Evolutionary conservation across 1,140 invertebrate species (phyloP), one percentile per base, ranked within the genome.

Genomic region (Drosophila orosa): DNA sequence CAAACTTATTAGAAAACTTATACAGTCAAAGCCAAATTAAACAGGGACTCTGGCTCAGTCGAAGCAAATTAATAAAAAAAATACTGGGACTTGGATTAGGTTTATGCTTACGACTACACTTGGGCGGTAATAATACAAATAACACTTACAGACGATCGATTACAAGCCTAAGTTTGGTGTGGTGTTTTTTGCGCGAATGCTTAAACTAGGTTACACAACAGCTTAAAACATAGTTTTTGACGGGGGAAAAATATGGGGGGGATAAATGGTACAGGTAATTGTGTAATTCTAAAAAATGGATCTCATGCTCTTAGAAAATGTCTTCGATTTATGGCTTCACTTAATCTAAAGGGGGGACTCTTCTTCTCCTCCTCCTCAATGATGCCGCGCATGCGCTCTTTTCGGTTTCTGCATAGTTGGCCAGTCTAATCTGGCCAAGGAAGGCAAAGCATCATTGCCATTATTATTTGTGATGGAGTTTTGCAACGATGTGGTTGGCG

Each of bases 101-200:
- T 52, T 44, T 66, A 54, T 44, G 72, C 71, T 75, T 75, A 75
- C 19, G 27, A 19, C 40, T 75, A 75, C 61, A 47, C 15, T 69
- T 57, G 65, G 65, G 65, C 48, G 65, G 66, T 48, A 75, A 66
- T 52, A 52, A 75, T 75, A 75, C 73, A 75, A 75, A 75, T 75
- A 75, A 75, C 60, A 75, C 74, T 75, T 75, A 75, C 60, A 75
- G 54, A 45, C 54, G 61, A 75, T 33, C 54, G n/a, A 75, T 33
- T 74, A 75, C 72, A 75, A 40, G 13, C 1, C 73, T 75, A 75
- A 24, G 73, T 66, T 75, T 75, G 52, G 69, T 62, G 69, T 54
- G 69, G 24, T 47, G 69, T 17, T 47, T 33, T 52, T 37, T 52
- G 52, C 33, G 37, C 35, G 25, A 9, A 55, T 33, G n/a, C 54